phyloP scores from a whole-genome alignment of 1,140 invertebrate species.

The Ceratitis capitata region DNA sequence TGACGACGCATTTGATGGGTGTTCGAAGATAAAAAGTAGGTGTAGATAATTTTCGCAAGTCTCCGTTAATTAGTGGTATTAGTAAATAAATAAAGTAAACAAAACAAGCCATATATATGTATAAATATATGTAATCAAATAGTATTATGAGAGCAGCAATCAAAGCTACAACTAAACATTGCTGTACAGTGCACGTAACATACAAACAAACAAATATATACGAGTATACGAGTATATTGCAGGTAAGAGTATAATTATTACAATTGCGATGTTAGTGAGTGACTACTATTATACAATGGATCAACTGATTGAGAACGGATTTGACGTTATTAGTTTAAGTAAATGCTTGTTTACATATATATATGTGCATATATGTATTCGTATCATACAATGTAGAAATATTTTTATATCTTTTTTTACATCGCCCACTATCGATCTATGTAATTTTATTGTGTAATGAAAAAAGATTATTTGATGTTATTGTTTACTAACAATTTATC shows the following conservation, averaged over 20 bases:
- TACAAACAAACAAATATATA: neutral
- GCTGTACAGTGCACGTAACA: neutral
- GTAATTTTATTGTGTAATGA: neutral
- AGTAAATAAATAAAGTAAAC: conserved; percentile 1
- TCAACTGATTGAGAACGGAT: neutral
- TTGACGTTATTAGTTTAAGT: neutral
- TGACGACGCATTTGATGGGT: neutral
- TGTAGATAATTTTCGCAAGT: neutral
- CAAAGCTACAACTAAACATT: neutral
- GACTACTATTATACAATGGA: neutral
- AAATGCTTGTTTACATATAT: no score
- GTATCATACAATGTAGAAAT: neutral
- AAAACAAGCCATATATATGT: neutral
- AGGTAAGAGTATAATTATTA: no score
- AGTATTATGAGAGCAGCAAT: neutral
- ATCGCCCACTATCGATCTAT: neutral
- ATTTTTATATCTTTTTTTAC: neutral
- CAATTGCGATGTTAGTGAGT: no score
- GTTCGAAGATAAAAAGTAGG: neutral
- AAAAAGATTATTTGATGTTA: neutral
- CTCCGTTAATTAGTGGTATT: neutral
- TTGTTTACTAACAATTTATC: neutral
- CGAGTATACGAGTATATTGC: neutral
- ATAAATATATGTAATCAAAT: no score
- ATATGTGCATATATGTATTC: no score